Evolutionary conservation across 2,888 invertebrate species (phyloP), one percentile per base, ranked within the genome.

Genomic region (Drosophila cyrtoloma): DNA sequence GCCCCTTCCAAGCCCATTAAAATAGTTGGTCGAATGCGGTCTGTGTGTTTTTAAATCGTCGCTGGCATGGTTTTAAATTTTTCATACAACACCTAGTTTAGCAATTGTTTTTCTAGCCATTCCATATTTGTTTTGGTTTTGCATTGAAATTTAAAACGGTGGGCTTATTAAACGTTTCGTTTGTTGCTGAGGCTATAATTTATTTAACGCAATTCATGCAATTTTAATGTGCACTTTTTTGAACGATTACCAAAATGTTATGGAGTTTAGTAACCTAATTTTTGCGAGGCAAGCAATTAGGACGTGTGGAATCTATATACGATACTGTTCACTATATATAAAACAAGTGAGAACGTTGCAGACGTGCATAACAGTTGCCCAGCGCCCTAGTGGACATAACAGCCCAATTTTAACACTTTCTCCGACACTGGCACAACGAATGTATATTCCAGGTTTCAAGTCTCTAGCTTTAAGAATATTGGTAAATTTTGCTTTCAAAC

Each of bases 121-220:
- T 60, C 53, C 37, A 7, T 56, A 26, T 56, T 56, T 37, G 10
- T 53, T 53, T 53, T 53, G 22, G n/a, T 5, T 30, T 42, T 47
- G n/a, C 75, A 69, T 71, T 66, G 53, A 66, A 73, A 53, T 84
- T 64, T 75, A 75, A 63, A 71, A 76, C 76, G 79, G 73, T 79
- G 75, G 63, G 59, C 85, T 82, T 87, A 87, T 87, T 87, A 82
- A 87, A 79, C 70, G 65, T 52, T 67, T 42, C 67, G 71, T 74
- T 79, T 76, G 73, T 57, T 75, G 57, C 68, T 75, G 65, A 61
- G 42, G 10, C 63, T 19, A 53, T 62, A 63, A 64, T 69, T 71
- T 74, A 73, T 67, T 73, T 64, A 72, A 81, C 52, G 52, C 72
- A 71, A 72, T 71, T 79, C 51, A 57, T 53, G 37, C 33, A 71